phyloP scores from a whole-genome alignment of 2,888 invertebrate species.

The Microctonus aethiopoides region DNA sequence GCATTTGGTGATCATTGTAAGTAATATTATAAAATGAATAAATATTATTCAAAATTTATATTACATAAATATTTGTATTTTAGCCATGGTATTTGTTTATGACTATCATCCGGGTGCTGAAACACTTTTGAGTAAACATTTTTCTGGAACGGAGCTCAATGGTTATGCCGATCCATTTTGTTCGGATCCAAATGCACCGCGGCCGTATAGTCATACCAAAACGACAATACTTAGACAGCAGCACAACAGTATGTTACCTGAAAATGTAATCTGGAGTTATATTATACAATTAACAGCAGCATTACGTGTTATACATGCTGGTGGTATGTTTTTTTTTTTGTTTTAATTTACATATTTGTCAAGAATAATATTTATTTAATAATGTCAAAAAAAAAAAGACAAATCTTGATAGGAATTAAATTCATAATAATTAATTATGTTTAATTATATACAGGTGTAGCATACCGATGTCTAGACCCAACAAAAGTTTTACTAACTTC shows the following conservation, averaged over 20 bases:
- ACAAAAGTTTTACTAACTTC: conserved; percentile 89
- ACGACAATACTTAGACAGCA: conserved; percentile 83
- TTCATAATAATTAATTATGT: not conserved
- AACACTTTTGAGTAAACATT: conserved; percentile 88
- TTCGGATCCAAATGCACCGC: conserved; percentile 82
- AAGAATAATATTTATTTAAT: not conserved
- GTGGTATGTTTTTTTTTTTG: conserved; percentile 55
- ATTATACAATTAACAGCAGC: conserved; percentile 96
- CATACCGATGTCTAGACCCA: conserved; percentile 88
- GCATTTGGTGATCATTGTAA: conserved; percentile 96
- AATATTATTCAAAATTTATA: not conserved
- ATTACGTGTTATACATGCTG: conserved; percentile 88
- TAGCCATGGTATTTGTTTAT: conserved; percentile 95
- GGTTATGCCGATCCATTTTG: conserved; percentile 84
- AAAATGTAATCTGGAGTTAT: conserved; percentile 93
- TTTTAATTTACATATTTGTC: not conserved
- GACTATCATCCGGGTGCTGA: conserved; percentile 94
- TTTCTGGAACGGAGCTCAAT: conserved; percentile 74
- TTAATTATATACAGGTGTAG: conserved; percentile 69
- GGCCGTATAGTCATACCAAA: conserved; percentile 85
- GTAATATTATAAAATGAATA: conserved; percentile 58
- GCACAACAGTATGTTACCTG: conserved; percentile 82
- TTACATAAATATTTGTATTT: conserved; percentile 49
- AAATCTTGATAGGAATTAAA: not conserved
- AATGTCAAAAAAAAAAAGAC: not conserved